phyloP scores from a whole-genome alignment of 1,140 invertebrate genomes.

The Scaptomyza graminum region DNA sequence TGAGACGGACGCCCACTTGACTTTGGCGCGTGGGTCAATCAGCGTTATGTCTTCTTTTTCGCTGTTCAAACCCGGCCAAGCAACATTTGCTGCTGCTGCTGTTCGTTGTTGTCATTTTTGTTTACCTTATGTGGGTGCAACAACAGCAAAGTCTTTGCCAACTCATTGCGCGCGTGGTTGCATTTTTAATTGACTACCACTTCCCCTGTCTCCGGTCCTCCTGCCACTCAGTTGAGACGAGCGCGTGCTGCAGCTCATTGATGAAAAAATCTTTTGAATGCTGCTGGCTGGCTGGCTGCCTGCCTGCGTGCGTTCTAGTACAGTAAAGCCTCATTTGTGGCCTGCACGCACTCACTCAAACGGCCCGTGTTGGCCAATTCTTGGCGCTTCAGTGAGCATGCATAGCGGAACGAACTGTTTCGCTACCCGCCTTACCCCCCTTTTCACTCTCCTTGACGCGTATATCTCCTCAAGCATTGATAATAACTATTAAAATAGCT shows the following conservation, averaged over 20 bases:
- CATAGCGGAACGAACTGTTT: conserved; percentile 31
- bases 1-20: conserved; percentile 31
- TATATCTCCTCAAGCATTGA: background rate
- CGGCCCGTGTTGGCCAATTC: conserved; percentile 37
- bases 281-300: background rate
- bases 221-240: conserved; percentile 39
- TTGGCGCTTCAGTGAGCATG: conserved; percentile 48
- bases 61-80: background rate
- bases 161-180: conserved; percentile 76
- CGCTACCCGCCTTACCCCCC: no score
- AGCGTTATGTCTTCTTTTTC: conserved; percentile 51
- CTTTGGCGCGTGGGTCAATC: conserved; percentile 31
- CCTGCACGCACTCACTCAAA: conserved; percentile 38
- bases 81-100: conserved; percentile 6
- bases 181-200: conserved; percentile 74
- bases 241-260: conserved; percentile 74
- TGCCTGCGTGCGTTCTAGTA: conserved; percentile 28
- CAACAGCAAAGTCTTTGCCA: conserved; percentile 43
- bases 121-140: conserved; percentile 42
- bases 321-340: conserved; percentile 62
- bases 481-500: background rate
- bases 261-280: conserved; percentile 66
- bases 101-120: conserved; percentile 22
- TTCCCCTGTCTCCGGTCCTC: conserved; percentile 15
- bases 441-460: background rate